Conservation (phyloP, 2,888 invertebrate species). For the Scaeva pyrastri region DNA sequence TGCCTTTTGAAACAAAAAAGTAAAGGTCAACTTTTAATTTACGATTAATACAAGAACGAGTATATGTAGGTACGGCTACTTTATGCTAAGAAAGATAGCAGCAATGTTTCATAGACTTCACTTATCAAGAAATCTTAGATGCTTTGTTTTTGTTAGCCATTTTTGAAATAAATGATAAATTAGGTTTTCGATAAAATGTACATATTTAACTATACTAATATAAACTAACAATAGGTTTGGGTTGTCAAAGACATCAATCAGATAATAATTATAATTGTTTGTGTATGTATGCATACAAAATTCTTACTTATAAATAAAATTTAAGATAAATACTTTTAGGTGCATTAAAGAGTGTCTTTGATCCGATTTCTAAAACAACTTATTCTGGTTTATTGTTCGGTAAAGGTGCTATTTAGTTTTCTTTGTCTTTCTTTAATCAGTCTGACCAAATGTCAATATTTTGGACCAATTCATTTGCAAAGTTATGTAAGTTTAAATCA, state of each 20-base stretch:
- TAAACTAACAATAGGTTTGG: neutral
- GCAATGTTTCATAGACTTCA: constrained; percentile 9
- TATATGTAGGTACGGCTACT: no score
- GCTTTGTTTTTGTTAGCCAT: constrained; percentile 25
- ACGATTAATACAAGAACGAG: no score
- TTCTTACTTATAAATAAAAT: no score
- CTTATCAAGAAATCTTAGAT: constrained; percentile 21
- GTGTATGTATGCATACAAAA: no score
- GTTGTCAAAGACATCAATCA: constrained; percentile 34
- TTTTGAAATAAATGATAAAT: constrained; percentile 11
- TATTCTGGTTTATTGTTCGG: neutral
- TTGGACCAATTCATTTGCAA: constrained; percentile 1
- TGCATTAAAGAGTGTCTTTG: no score
- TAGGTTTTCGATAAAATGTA: neutral
- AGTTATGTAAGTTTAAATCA: constrained; percentile 14
- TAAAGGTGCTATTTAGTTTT: neutral
- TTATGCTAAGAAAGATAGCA: no score
- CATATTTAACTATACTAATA: neutral
- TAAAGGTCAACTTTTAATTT: neutral
- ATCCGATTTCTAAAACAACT: neutral
- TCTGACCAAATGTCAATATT: neutral
- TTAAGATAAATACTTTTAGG: no score
- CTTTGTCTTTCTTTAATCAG: neutral
- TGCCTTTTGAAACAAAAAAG: neutral
- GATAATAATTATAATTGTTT: no score